Conservation (phyloP, 2,797 vertebrate species). For the Hemibagrus guttatus region DNA sequence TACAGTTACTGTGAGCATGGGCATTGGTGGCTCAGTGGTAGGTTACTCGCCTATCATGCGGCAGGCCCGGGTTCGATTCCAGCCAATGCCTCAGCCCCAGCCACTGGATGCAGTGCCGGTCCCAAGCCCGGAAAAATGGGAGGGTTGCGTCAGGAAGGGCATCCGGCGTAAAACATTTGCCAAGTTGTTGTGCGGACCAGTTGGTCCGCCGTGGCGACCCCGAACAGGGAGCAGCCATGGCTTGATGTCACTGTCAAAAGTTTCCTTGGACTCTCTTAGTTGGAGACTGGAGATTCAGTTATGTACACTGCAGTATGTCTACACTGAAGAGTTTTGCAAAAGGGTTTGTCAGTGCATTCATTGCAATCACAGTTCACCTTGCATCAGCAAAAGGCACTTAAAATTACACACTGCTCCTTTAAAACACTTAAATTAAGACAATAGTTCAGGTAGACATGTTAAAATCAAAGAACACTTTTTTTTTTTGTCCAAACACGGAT, state of each 20-base stretch:
- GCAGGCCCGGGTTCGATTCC: no score
- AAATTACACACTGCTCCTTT: not conserved
- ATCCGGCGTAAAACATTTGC: no score
- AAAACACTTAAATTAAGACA: not conserved
- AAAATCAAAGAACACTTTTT: slow-evolving; percentile 39
- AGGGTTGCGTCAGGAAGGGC: no score
- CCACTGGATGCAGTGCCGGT: no score
- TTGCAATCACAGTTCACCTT: not conserved
- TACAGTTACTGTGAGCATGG: no score
- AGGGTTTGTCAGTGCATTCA: not conserved
- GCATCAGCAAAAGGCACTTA: not conserved
- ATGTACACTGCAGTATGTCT: not conserved
- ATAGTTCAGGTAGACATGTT: not conserved
- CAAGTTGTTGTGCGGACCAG: no score
- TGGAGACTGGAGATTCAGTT: not conserved
- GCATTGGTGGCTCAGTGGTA: no score
- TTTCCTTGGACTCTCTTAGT: not conserved
- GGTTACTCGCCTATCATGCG: no score
- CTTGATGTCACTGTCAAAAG: not conserved
- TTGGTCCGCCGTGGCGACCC: no score
- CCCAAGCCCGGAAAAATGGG: no score
- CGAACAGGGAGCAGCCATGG: no score
- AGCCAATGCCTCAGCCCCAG: no score
- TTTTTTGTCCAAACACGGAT: slow-evolving; percentile 45
- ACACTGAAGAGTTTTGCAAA: not conserved